Evolutionary conservation across 2,113 vertebrate genomes (phyloP).

Genomic region (Platysteira castanea): DNA sequence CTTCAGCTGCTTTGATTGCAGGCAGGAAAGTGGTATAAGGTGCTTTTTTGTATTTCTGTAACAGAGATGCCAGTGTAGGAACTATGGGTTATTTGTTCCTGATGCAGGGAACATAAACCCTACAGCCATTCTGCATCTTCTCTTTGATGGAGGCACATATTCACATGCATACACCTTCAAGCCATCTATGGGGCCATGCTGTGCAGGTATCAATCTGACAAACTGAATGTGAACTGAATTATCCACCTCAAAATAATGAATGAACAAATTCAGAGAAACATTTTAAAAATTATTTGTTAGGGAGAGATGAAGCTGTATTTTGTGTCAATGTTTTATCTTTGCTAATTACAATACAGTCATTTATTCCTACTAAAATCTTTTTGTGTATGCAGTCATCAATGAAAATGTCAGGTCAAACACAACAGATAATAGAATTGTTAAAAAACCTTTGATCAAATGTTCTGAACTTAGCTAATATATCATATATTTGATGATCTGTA

Average conservation of each 20-base stretch:
- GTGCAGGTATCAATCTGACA: not conserved
- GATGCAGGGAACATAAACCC: not conserved
- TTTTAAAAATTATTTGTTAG: not conserved
- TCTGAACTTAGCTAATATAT: not conserved
- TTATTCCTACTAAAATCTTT: not conserved
- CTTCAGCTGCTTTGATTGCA: not conserved
- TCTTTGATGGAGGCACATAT: not conserved
- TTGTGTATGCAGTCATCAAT: not conserved
- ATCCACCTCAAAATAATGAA: not conserved
- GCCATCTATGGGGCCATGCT: not conserved
- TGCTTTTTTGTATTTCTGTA: not conserved
- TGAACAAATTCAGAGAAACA: not conserved
- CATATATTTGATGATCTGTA: not conserved
- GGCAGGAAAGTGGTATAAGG: not conserved
- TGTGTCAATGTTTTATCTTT: not conserved
- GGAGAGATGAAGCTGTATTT: not conserved
- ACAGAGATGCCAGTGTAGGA: not conserved
- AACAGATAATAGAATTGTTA: not conserved
- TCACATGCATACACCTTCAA: not conserved
- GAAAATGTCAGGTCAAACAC: not conserved
- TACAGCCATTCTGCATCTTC: not conserved
- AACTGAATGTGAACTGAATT: not conserved
- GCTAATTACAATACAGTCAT: not conserved
- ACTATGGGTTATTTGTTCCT: not conserved
- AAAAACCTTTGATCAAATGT: not conserved